A percentile compares a stretch with the other conserved stretches of the same genome.
These are phyloP conservation scores for Indicator maculatus DNA, from an alignment of 2,113 vertebrate genomes.

Conservation along the genomic window DNA sequence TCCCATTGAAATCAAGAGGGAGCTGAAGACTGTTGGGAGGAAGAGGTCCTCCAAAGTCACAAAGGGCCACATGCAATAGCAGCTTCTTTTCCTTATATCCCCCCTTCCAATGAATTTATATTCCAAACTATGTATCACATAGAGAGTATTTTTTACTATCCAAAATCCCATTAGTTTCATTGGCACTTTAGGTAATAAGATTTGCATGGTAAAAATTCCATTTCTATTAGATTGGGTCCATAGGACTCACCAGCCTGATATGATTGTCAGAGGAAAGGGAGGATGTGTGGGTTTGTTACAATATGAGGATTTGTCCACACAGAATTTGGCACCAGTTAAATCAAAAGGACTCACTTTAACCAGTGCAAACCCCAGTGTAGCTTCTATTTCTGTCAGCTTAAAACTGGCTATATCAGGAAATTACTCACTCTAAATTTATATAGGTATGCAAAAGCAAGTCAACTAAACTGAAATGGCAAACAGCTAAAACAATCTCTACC, in stretches of 20 bases:
- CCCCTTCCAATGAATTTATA: constrained; percentile 25
- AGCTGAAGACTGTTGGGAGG: neutral
- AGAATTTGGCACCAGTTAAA: constrained; percentile 70
- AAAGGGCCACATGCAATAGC: constrained; percentile 18
- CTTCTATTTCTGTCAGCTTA: constrained; percentile 53
- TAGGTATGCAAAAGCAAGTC: neutral
- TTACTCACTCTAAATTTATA: neutral
- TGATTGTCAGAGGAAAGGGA: constrained; percentile 69
- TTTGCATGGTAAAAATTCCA: constrained; percentile 77
- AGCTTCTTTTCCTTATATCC: constrained; percentile 7
- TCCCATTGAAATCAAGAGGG: neutral
- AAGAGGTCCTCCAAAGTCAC: constrained; percentile 21
- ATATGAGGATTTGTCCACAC: constrained; percentile 70
- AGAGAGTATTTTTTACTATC: constrained; percentile 62
- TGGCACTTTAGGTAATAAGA: constrained; percentile 75
- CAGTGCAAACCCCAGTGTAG: constrained; percentile 55
- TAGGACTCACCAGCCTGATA: constrained; percentile 72
- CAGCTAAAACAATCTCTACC: neutral
- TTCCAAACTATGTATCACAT: constrained; percentile 63
- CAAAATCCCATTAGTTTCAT: constrained; percentile 63
- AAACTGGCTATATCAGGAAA: constrained; percentile 36
- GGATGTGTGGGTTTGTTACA: constrained; percentile 66
- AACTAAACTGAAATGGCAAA: neutral
- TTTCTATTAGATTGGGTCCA: constrained; percentile 75
- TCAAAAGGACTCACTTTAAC: constrained; percentile 61